phyloP scores from a whole-genome alignment of 2,113 vertebrate species.

The Melanostigma gelatinosum region DNA sequence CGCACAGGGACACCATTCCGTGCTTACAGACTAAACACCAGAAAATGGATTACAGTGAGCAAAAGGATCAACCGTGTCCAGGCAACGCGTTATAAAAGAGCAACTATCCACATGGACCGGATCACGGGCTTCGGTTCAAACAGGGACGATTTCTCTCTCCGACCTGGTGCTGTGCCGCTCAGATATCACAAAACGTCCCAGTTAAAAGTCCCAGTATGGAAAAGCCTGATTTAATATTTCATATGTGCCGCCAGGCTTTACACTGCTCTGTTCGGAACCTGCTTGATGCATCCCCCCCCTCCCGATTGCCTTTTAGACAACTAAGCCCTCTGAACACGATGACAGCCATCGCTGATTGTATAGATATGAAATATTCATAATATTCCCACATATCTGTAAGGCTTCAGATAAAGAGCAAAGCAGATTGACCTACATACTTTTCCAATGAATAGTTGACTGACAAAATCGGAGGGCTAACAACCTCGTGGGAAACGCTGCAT shows the following conservation, averaged over 20 bases:
- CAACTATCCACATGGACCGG: constrained; percentile 50
- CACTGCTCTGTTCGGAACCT: constrained; percentile 3
- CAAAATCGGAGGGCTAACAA: constrained; percentile 55
- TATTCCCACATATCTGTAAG: constrained; percentile 60
- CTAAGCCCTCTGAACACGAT: constrained; percentile 56
- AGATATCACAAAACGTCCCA: constrained; percentile 33
- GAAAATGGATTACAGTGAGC: constrained; percentile 74
- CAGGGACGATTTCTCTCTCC: constrained; percentile 13
- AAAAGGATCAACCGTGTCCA: constrained; percentile 64
- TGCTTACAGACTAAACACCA: constrained; percentile 54
- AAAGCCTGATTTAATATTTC: constrained; percentile 32
- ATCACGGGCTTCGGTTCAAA: constrained; percentile 35
- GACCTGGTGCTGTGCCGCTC: constrained; percentile 23
- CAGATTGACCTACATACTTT: constrained; percentile 80
- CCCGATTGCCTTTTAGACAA: constrained; percentile 45
- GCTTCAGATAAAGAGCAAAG: constrained; percentile 69
- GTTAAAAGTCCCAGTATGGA: constrained; percentile 7
- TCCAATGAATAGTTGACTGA: constrained; percentile 51
- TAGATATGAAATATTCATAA: constrained; percentile 70
- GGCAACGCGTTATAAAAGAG: constrained; percentile 70
- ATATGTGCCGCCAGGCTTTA: constrained; percentile 6
- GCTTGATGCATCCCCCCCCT: background rate
- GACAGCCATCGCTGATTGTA: constrained; percentile 63
- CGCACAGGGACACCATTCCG: constrained; percentile 20
- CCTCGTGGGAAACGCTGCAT: constrained; percentile 37